These are phyloP conservation scores for Punctoribates punctum DNA, from an alignment of 2,888 invertebrate genomes.

Conservation along the genomic window DNA sequence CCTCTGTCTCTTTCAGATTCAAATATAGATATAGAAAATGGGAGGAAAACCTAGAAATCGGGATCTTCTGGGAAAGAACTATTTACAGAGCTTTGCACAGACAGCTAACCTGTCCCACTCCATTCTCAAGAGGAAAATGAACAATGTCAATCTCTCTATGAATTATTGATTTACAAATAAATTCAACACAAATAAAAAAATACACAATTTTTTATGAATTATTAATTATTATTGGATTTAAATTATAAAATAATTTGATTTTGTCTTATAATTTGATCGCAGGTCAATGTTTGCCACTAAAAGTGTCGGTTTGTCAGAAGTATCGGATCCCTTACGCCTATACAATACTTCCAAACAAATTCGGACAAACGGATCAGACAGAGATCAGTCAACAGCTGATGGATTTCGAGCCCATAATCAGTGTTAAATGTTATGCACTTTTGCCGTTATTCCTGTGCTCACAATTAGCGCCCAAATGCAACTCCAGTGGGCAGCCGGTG, in stretches of 20 bases:
- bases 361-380: slow-evolving; percentile 46
- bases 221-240: no score
- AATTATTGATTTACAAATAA: no score
- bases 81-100: no score
- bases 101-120: no score
- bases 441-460: slow-evolving; percentile 49
- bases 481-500: slow-evolving; percentile 35
- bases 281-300: slow-evolving; percentile 46
- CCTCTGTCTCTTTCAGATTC: no score
- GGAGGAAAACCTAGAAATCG: no score
- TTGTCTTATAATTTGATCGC: neutral
- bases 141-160: no score
- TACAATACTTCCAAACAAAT: slow-evolving; percentile 46
- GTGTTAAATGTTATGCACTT: slow-evolving; percentile 49
- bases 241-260: no score
- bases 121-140: no score
- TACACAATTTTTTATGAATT: neutral
- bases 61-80: no score
- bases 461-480: slow-evolving; percentile 47
- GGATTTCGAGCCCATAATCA: slow-evolving; percentile 47
- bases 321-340: slow-evolving; percentile 48
- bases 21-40: no score
- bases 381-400: slow-evolving; percentile 46
- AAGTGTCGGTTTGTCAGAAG: slow-evolving; percentile 48
- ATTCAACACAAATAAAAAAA: no score